Evolutionary conservation across 2,113 vertebrate genomes (phyloP), one percentile per base, ranked within the genome.

Genomic region (Ornithorhynchus anatinus): DNA sequence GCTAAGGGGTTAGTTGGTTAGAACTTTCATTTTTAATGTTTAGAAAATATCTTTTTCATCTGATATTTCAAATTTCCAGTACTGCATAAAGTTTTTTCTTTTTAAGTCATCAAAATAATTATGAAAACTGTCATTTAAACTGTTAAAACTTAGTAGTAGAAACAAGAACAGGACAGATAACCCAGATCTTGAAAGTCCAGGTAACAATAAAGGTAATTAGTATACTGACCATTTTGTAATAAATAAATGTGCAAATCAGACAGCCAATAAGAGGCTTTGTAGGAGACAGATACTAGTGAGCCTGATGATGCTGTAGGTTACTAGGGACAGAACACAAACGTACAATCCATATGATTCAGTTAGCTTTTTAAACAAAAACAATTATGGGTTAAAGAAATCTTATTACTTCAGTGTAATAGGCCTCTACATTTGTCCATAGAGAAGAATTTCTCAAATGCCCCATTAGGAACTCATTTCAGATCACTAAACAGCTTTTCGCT

Each of bases 311-410:
- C 9, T 1, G 53, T 73, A n/a, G n/a, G n/a, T n/a, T 61, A 73
- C 15, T 45, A 47, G 54, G 42, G 53, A 15, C 15, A n/a, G 66
- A 64, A 63, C 51, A 58, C 44, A 37, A 35, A 48, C 22, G 3
- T 35, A 19, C 17, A 39, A 43, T 5, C 4, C 68, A 48, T 68
- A 32, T 74, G 79, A 79, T 66, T 53, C 3, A 71, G 70, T 33
- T 39, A 56, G 23, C 50, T 60, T 32, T 57, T 69, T 32, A 36
- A 77, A 77, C 33, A 69, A 17, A 74, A 59, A 29, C 3, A 13
- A 42, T 5, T 5, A 33, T 0, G 15, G 12, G 33, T 20, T 22
- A 67, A 25, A 69, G 39, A 68, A 67, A 47, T 6, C 29, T 29
- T 7, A 33, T 3, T 50, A 16, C 27, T n/a, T 25, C 15, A 5